A percentile compares a stretch with the other conserved stretches of the same genome.
These are phyloP conservation scores for Nerophis ophidion DNA, from an alignment of 2,113 vertebrate species.

Conservation along the genomic window DNA sequence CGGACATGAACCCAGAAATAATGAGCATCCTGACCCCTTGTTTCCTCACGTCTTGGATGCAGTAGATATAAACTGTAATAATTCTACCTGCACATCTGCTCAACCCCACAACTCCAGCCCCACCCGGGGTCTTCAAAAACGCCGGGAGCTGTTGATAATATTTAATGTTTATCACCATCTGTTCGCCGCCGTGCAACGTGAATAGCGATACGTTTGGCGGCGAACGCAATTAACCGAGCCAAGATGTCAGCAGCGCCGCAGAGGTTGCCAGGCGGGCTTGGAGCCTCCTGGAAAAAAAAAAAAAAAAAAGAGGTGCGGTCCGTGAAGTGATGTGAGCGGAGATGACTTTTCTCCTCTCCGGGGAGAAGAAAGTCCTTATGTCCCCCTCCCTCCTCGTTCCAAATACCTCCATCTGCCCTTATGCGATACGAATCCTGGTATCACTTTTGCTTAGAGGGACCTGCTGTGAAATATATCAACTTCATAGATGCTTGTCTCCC, in stretches of 20 bases:
- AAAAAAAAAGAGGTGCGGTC: slow-evolving; percentile 30
- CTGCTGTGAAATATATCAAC: slow-evolving; percentile 46
- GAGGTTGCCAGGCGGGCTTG: slow-evolving; percentile 18
- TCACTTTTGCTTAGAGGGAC: slow-evolving; percentile 47
- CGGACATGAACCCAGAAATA: neutral
- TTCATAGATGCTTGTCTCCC: slow-evolving; percentile 48
- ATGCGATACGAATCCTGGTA: slow-evolving; percentile 38
- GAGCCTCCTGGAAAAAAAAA: slow-evolving; percentile 36
- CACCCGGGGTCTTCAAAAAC: slow-evolving; percentile 25
- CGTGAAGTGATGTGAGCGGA: slow-evolving; percentile 53
- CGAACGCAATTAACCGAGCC: slow-evolving; percentile 58
- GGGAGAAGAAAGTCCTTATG: slow-evolving; percentile 2
- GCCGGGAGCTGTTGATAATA: slow-evolving; percentile 66
- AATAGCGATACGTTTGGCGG: slow-evolving; percentile 49
- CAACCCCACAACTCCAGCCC: slow-evolving; percentile 19
- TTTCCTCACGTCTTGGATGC: slow-evolving; percentile 41
- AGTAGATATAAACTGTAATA: slow-evolving; percentile 38
- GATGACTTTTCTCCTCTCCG: slow-evolving; percentile 35
- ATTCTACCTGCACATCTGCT: slow-evolving; percentile 48
- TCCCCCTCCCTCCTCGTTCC: slow-evolving; percentile 4
- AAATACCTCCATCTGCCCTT: slow-evolving; percentile 39
- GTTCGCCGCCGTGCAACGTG: slow-evolving; percentile 41
- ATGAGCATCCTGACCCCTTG: neutral
- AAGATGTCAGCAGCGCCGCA: slow-evolving; percentile 48
- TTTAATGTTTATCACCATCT: slow-evolving; percentile 74